Percentiles rank a stretch among this genome's conserved stretches.
phyloP scores from a whole-genome alignment of 2,797 vertebrate species.

The Telmatherina bonti region DNA sequence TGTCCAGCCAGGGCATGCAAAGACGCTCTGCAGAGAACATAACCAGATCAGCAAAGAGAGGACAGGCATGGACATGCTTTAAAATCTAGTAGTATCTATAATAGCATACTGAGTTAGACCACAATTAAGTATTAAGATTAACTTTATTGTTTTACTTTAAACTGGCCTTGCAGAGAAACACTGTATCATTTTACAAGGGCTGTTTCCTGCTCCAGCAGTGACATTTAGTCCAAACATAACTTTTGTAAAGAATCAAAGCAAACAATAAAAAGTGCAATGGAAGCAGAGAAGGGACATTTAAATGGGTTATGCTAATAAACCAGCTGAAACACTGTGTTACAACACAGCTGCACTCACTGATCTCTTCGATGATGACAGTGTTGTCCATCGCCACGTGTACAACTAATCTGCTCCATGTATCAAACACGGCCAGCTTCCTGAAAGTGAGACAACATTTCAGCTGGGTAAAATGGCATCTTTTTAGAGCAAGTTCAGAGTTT shows the following conservation, averaged over 20 bases:
- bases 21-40: constrained; percentile 83
- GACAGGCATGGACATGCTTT: neutral
- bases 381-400: constrained; percentile 99
- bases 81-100: neutral
- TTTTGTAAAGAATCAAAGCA: neutral
- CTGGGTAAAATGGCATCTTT: no score
- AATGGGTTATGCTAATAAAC: neutral
- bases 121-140: no score
- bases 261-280: neutral
- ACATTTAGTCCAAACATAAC: neutral
- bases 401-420: constrained; percentile 94
- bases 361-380: constrained; percentile 98
- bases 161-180: no score
- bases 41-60: neutral
- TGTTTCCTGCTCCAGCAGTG: no score
- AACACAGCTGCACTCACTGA: constrained; percentile 87
- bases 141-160: no score
- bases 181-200: neutral
- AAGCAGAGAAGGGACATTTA: constrained; percentile 6
- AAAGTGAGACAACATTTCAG: constrained; percentile 25
- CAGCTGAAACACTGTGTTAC: constrained; percentile 5
- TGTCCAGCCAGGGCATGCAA: constrained; percentile 86
- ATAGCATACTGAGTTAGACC: no score
- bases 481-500: neutral
- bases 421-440: constrained; percentile 96